phyloP scores from a whole-genome alignment of 2,113 vertebrate genomes.

The Hemiscyllium ocellatum region DNA sequence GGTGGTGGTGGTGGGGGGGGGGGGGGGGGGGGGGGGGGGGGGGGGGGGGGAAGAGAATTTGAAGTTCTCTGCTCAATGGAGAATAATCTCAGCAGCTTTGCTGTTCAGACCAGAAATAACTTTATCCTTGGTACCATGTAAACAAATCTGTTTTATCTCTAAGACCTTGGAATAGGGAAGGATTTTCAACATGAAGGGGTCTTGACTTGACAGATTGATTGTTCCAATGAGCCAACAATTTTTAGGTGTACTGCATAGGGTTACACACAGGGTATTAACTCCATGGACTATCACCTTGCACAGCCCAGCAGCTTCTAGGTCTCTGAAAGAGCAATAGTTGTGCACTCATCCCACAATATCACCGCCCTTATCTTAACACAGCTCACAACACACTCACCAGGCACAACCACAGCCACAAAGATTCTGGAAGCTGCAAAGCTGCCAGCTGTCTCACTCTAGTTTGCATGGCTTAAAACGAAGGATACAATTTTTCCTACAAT shows the following conservation, averaged over 20 bases:
- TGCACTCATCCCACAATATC: not conserved
- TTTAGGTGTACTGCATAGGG: not conserved
- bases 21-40: no score
- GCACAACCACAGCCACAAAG: not conserved
- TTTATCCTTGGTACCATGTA: not conserved
- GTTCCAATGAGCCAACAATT: not conserved
- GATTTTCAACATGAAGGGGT: not conserved
- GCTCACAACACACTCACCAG: not conserved
- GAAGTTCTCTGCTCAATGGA: not conserved
- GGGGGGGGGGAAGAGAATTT: no score
- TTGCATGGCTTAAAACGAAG: not conserved
- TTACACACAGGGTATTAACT: not conserved
- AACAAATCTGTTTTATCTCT: not conserved
- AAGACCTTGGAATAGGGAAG: not conserved
- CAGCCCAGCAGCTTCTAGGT: no score
- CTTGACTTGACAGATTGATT: not conserved
- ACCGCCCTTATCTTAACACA: not conserved
- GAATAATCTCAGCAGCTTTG: not conserved
- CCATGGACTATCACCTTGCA: not conserved
- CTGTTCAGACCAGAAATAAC: not conserved
- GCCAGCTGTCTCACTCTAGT: not conserved
- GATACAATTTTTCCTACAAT: not conserved
- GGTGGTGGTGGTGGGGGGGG: no score
- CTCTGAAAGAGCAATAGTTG: not conserved
- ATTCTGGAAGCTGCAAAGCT: not conserved